These are phyloP conservation scores for Gulo gulo DNA, from an alignment of 2,113 vertebrate genomes.

Conservation along the genomic window DNA sequence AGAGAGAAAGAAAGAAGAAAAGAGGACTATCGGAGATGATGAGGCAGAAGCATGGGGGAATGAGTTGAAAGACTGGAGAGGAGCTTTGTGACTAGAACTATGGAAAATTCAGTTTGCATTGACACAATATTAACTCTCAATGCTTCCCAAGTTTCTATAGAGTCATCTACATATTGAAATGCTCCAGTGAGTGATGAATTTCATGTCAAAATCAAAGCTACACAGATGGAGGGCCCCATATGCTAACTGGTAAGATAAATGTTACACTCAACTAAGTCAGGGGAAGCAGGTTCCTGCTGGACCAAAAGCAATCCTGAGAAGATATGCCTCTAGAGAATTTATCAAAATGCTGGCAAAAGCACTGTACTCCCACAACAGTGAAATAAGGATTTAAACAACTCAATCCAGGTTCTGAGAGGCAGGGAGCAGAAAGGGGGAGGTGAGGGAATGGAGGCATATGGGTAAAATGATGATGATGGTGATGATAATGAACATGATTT, in stretches of 20 bases:
- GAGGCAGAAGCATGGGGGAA: fast-evolving
- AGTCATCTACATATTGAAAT: background rate
- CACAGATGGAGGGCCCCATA: background rate
- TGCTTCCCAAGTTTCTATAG: background rate
- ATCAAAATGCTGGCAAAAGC: background rate
- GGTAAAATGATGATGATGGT: background rate
- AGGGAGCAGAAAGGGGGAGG: background rate
- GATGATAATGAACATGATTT: background rate
- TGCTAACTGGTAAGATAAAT: background rate
- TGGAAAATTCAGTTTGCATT: background rate
- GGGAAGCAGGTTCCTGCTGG: background rate
- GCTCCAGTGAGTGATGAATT: background rate
- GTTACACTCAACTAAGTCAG: background rate
- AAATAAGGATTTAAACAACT: background rate
- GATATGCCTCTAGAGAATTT: background rate
- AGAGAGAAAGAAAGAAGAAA: background rate
- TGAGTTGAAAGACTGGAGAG: fast-evolving
- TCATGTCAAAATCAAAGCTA: background rate
- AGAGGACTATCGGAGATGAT: fast-evolving
- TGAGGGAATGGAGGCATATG: background rate
- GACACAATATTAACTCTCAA: background rate
- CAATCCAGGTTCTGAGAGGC: background rate
- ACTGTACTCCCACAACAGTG: too few species aligned
- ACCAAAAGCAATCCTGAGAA: background rate
- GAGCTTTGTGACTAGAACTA: background rate